These are phyloP conservation scores for Hesperia comma DNA, from an alignment of 2,888 invertebrate genomes.

Conservation along the genomic window DNA sequence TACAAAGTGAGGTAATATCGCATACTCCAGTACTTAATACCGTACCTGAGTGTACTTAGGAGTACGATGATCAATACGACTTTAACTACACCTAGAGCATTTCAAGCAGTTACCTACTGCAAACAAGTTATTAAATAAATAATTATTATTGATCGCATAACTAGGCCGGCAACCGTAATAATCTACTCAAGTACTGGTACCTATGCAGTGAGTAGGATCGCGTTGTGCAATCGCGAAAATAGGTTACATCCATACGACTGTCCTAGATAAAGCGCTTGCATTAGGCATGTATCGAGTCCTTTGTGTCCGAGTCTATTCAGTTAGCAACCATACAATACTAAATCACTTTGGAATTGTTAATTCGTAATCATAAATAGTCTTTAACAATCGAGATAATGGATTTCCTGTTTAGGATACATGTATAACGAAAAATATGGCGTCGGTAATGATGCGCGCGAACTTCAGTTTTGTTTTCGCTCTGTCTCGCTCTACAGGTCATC, in stretches of 20 bases:
- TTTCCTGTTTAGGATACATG: slow-evolving; percentile 35
- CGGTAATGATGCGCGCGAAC: slow-evolving; percentile 63
- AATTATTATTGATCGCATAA: slow-evolving; percentile 60
- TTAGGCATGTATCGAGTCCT: slow-evolving; percentile 52
- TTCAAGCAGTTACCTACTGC: slow-evolving; percentile 16
- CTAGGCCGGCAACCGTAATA: slow-evolving; percentile 56
- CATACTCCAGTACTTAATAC: not conserved
- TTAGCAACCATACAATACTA: slow-evolving; percentile 2
- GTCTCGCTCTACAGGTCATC: slow-evolving; percentile 79
- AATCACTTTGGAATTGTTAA: not conserved
- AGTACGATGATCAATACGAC: slow-evolving; percentile 27
- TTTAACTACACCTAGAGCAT: slow-evolving; percentile 28
- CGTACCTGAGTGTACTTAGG: not conserved
- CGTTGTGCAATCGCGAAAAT: slow-evolving; percentile 70
- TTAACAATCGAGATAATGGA: slow-evolving; percentile 22
- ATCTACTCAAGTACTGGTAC: slow-evolving; percentile 53
- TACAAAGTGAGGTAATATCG: not conserved
- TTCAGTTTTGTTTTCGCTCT: slow-evolving; percentile 81
- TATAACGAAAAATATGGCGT: slow-evolving; percentile 37
- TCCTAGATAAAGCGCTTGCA: slow-evolving; percentile 59
- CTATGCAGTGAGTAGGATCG: slow-evolving; percentile 48
- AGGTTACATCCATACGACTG: slow-evolving; percentile 64
- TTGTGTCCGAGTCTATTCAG: slow-evolving; percentile 49
- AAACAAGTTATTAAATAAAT: slow-evolving; percentile 42
- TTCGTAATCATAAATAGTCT: not conserved